A percentile compares a stretch with the other conserved stretches of the same genome.
Evolutionary conservation across 2,113 vertebrate genomes (phyloP).

Genomic region (Catagonus wagneri): DNA sequence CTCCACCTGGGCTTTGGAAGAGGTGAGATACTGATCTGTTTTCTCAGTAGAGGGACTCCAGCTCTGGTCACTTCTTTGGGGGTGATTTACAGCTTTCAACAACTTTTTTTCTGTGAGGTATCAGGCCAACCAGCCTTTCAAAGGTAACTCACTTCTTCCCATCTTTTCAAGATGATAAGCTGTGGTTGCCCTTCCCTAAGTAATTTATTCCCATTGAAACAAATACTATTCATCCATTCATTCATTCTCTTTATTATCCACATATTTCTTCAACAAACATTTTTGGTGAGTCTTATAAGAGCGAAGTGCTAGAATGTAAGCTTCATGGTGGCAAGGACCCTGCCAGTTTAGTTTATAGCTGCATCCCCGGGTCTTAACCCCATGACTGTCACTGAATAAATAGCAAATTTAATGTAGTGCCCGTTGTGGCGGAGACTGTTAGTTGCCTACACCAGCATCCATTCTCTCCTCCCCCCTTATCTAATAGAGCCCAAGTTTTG

Average conservation of each 20-base stretch:
- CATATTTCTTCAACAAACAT: not conserved
- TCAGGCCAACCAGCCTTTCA: not conserved
- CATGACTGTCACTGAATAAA: not conserved
- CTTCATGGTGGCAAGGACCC: not conserved
- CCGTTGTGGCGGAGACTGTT: not conserved
- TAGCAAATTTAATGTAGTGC: not conserved
- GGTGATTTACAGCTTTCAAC: not conserved
- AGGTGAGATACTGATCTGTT: not conserved
- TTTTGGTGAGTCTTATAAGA: not conserved
- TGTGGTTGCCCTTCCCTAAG: not conserved
- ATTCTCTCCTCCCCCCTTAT: not conserved
- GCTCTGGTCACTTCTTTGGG: not conserved
- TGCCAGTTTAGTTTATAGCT: not conserved
- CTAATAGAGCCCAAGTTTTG: not conserved
- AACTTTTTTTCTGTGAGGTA: not conserved
- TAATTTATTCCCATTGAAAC: not conserved
- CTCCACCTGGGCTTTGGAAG: not conserved
- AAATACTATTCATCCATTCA: not conserved
- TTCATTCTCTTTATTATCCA: not conserved
- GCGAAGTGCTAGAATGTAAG: not conserved
- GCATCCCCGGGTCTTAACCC: not conserved
- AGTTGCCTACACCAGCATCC: not conserved
- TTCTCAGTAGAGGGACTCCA: not conserved
- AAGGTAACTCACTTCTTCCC: not conserved
- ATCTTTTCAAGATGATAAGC: not conserved